Evolutionary conservation across 2,113 vertebrate species (phyloP), one percentile per base, ranked within the genome.

Genomic region (Gymnobelideus leadbeateri): DNA sequence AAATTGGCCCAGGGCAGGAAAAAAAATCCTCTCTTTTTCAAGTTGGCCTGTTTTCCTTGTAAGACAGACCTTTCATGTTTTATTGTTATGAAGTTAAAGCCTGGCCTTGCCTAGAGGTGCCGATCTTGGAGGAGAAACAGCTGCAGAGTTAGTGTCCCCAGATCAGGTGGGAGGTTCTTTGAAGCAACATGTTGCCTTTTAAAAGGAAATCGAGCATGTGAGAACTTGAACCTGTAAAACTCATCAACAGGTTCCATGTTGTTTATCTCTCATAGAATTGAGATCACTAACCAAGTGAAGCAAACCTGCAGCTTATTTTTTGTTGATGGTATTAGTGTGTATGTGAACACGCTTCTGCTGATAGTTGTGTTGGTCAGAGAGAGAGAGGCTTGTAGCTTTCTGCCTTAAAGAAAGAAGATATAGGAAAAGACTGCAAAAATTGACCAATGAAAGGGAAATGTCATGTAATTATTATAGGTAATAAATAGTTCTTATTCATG

Each of bases 31-130:
- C 91, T 97, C 97, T 97, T 98, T 97, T 98, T 96, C 84, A 9
- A 95, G 97, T 98, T 95, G 91, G 25, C 97, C 98, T 98, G 98
- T 98, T 99, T 99, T 98, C 96, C 97, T 98, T 99, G 98, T 98
- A 98, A 99, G 97, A 96, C 94, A 98, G 96, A 98, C 98, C 98
- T 98, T 99, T 99, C 97, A 97, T 98, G 98, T 98, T 98, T 98
- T 98, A 98, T 98, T 98, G 98, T 98, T 98, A 91, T 0, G 94
- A 96, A 98, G 98, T 97, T 98, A 90, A 98, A 98, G 97, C 95
- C 98, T 97, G 98, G 98, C 98, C 98, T 97, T 97, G 98, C 98
- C 98, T 97, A 92, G 98, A 98, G 98, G 98, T 98, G 99, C 98
- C 97, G 98, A 8, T 97, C 97, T 98, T 98, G 97, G 68, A 98